Base-by-base conservation (phyloP, 2,113 vertebrate genomes). In the Pipra filicauda region DNA sequence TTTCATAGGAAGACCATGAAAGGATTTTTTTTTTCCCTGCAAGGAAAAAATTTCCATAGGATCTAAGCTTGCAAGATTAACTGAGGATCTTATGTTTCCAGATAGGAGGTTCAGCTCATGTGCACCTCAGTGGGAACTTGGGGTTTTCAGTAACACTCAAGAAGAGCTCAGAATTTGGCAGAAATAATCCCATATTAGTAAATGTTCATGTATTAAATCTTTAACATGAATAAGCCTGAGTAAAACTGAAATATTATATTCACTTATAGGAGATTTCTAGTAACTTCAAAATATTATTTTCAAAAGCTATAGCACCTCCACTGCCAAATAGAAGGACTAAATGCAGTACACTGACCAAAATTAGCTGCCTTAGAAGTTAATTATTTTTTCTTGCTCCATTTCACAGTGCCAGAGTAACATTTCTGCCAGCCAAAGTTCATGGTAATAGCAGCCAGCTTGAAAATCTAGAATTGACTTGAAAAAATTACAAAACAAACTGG, bases 51-150 rank as follows among this genome's bases (percentile, higher is more conserved):
- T 82, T 91, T 6, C 11, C 11, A 48, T 9, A 52, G 19, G 21
- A 48, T 69, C 8, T 55, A 48, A 95, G 78, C 39, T 55, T 71
- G 20, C 10, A 75, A 85, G 26, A 62, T 59, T 43, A 58, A 43
- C 19, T 26, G 30, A 77, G 5, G 17, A n/a, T 21, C 20, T 58
- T 76, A 44, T 7, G 12, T 51, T 73, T 12, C 11, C n/a, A 66
- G 20, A 54, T 3, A 64, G n/a, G 35, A 30, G 2, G 16, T 72
- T 81, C 0, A 1, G 35, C 1, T 81, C 16, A 49, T 11, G 11
- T 22, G 12, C 6, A 12, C 57, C 26, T 77, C 31, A 70, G 22
- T 82, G 35, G 12, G 18, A 84, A 11, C 5, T 48, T 1, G 0
- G 5, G 7, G 7, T 54, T 89, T 91, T 89, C 9, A 3, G 8